A percentile compares a stretch with the other conserved stretches of the same genome.
Conservation (phyloP, 2,797 vertebrate species). For the Propithecus deckenii region DNA sequence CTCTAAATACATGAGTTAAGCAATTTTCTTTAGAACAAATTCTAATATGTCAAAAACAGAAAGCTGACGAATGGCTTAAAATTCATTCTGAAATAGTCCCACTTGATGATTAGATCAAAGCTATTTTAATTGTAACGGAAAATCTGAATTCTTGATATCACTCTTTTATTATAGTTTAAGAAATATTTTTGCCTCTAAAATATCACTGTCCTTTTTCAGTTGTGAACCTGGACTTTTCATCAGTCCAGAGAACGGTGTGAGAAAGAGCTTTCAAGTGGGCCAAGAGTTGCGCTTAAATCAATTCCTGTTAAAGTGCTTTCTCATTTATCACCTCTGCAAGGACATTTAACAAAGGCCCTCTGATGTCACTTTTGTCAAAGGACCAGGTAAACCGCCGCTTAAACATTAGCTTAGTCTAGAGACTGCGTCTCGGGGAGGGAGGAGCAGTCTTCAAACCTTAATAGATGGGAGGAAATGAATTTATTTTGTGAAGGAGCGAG, state of each 20-base stretch:
- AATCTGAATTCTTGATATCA: background rate
- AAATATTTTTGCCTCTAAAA: conserved; percentile 40
- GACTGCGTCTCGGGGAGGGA: background rate
- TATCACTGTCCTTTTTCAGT: background rate
- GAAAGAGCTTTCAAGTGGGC: conserved; percentile 34
- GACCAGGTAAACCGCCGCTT: conserved; percentile 35
- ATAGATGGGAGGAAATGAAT: conserved; percentile 9
- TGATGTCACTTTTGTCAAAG: conserved; percentile 17
- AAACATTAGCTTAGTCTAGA: conserved; percentile 38
- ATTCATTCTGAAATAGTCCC: background rate
- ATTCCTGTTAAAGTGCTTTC: conserved; percentile 62
- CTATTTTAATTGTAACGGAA: background rate
- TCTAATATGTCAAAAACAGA: conserved; percentile 22
- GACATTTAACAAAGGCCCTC: conserved; percentile 23
- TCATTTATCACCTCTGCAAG: conserved; percentile 53
- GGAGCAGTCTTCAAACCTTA: background rate
- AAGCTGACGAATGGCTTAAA: background rate
- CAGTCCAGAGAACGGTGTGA: conserved; percentile 19
- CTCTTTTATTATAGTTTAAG: background rate
- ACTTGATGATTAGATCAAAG: background rate
- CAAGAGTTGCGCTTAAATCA: conserved; percentile 16
- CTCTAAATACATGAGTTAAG: conserved; percentile 1
- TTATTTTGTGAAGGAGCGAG: conserved; percentile 44
- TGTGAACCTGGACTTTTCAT: conserved; percentile 37
- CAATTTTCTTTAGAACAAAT: background rate